These are phyloP conservation scores for Plebejus anna DNA, from an alignment of 2,888 invertebrate species.

Conservation along the genomic window DNA sequence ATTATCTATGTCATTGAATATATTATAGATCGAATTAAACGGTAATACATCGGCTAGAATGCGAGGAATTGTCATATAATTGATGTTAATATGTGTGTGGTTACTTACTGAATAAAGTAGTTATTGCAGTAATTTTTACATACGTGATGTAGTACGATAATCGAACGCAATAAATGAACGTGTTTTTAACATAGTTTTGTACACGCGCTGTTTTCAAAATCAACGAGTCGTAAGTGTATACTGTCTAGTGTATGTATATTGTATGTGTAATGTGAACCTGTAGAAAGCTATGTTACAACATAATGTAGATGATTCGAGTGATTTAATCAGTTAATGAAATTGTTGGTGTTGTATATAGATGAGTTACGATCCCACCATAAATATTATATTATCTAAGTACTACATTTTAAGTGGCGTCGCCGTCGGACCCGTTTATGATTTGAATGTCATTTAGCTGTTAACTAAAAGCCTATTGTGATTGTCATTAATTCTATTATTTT, in stretches of 20 bases:
- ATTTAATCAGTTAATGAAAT: slow-evolving; percentile 72
- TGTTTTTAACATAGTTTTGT: slow-evolving; percentile 52
- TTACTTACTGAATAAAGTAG: slow-evolving; percentile 42
- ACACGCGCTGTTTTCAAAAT: slow-evolving; percentile 35
- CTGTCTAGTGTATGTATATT: neutral
- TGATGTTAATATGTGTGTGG: slow-evolving; percentile 38
- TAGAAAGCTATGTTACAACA: slow-evolving; percentile 47
- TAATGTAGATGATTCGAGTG: slow-evolving; percentile 71
- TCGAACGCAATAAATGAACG: slow-evolving; percentile 69
- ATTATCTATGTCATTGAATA: slow-evolving; percentile 47
- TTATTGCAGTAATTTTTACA: slow-evolving; percentile 67
- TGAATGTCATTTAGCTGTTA: slow-evolving; percentile 62
- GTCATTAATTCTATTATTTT: slow-evolving; percentile 46
- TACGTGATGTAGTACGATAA: slow-evolving; percentile 68
- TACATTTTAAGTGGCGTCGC: slow-evolving; percentile 71
- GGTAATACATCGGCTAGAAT: slow-evolving; percentile 24
- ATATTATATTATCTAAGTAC: slow-evolving; percentile 71
- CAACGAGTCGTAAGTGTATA: slow-evolving; percentile 25
- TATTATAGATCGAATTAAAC: slow-evolving; percentile 27
- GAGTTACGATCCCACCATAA: slow-evolving; percentile 79
- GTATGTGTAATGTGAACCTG: slow-evolving; percentile 33
- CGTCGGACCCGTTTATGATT: slow-evolving; percentile 59
- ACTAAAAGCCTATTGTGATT: slow-evolving; percentile 76
- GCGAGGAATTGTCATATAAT: slow-evolving; percentile 28
- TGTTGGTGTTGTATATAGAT: slow-evolving; percentile 77